phyloP scores from a whole-genome alignment of 2,888 invertebrate genomes.

The Chrysomela aeneicollis region DNA sequence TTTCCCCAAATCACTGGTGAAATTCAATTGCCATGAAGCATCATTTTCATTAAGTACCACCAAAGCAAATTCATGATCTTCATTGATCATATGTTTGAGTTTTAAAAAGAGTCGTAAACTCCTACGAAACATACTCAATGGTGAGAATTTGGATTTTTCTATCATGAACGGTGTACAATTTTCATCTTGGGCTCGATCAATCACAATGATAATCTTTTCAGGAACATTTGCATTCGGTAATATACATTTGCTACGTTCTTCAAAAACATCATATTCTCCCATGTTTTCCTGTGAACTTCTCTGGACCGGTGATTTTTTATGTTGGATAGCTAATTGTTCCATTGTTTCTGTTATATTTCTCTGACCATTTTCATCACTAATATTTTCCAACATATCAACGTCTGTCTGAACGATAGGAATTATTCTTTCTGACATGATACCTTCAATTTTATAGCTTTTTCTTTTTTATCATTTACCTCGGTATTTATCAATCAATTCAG shows the following conservation, averaged over 20 bases:
- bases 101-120: conserved; percentile 70
- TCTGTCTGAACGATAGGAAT: background rate
- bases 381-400: background rate
- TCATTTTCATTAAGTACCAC: conserved; percentile 66
- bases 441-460: background rate
- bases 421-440: background rate
- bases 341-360: conserved; percentile 34
- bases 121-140: conserved; percentile 70
- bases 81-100: conserved; percentile 69
- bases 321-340: conserved; percentile 32
- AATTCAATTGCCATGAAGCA: conserved; percentile 67
- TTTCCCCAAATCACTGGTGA: conserved; percentile 69
- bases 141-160: conserved; percentile 65
- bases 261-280: conserved; percentile 42
- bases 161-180: conserved; percentile 65
- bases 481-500: too few species aligned
- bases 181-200: conserved; percentile 69
- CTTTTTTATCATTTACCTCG: too few species aligned
- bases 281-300: conserved; percentile 29
- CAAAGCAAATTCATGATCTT: conserved; percentile 71
- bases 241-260: conserved; percentile 31
- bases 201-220: conserved; percentile 70
- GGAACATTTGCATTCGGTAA: conserved; percentile 39
- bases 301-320: conserved; percentile 24
- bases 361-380: conserved; percentile 21